Evolutionary conservation across 2,113 vertebrate species (phyloP), one percentile per base, ranked within the genome.

Genomic region (Ancistrus triradiatus): DNA sequence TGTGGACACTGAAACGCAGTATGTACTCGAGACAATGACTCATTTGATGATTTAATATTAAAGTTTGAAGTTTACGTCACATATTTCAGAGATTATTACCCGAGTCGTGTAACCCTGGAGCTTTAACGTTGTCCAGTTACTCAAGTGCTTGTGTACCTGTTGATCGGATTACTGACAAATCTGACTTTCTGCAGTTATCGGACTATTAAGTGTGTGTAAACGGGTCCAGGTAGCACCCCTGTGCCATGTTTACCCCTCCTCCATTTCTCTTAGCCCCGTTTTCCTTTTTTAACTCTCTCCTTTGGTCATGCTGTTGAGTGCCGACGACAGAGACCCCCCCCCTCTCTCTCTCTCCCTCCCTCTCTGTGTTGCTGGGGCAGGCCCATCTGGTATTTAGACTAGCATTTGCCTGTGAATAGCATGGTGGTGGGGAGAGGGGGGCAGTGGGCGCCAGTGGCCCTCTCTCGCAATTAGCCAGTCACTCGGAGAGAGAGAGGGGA

Each of bases 351-450:
- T 40, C 61, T 44, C 24, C 46, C 43, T 58, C 31, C 51, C 71
- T 58, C 73, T 62, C 69, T 56, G 1, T 58, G 79, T 83, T 84
- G 72, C 80, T 78, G 78, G 77, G 83, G 79, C 71, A 76, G 50
- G 74, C 75, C 82, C 76, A 50, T 80, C 80, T 83, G 85, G 77
- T 75, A 81, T 84, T 80, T 73, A 74, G 78, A 70, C 74, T 80
- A 78, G 66, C 68, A 73, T 81, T 85, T 81, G 77, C 74, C 72
- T 80, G 77, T 86, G 85, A 85, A 84, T 81, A 69, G 73, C 47
- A 28, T 52, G 65, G 69, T 66, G 79, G 82, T 68, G 18, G 40
- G 55, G 66, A 69, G 61, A 69, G 66, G 31, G 75, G 60, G 47
- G 69, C 6, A 53, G 69, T 66, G 73, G 50, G 57, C 65, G 73